Percentiles rank a stretch among this genome's conserved stretches.
phyloP scores from a whole-genome alignment of 2,888 invertebrate genomes.

The Merodon equestris region DNA sequence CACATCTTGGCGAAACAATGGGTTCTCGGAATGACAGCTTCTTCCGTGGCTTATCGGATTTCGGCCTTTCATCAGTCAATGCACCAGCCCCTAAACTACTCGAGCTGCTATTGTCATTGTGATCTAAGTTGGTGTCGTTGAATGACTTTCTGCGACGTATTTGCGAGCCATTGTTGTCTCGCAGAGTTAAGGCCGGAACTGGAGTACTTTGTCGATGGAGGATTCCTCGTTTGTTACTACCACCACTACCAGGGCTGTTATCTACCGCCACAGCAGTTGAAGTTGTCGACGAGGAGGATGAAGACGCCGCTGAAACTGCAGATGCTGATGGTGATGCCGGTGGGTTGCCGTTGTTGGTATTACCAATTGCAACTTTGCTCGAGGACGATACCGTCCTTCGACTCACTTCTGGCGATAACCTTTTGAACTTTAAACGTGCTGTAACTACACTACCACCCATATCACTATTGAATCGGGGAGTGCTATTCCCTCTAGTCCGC shows the following conservation, averaged over 20 bases:
- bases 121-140: slow-evolving; percentile 71
- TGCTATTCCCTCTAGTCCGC: slow-evolving; percentile 46
- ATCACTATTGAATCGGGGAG: slow-evolving; percentile 65
- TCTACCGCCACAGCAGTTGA: slow-evolving; percentile 60
- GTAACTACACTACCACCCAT: slow-evolving; percentile 56
- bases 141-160: slow-evolving; percentile 75
- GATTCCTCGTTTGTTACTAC: slow-evolving; percentile 71
- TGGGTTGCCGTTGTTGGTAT: slow-evolving; percentile 8
- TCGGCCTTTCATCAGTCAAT: slow-evolving; percentile 74
- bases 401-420: slow-evolving; percentile 66
- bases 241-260: slow-evolving; percentile 61
- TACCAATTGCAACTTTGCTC: slow-evolving; percentile 10
- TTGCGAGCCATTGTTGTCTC: slow-evolving; percentile 57
- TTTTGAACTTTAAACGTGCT: slow-evolving; percentile 75
- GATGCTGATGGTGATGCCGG: slow-evolving; percentile 46
- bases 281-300: slow-evolving; percentile 53
- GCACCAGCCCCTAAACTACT: slow-evolving; percentile 74
- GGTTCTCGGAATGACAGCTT: slow-evolving; percentile 93
- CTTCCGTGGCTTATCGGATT: slow-evolving; percentile 84
- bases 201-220: slow-evolving; percentile 71
- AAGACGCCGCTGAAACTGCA: slow-evolving; percentile 31
- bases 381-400: slow-evolving; percentile 26
- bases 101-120: slow-evolving; percentile 72
- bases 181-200: slow-evolving; percentile 5
- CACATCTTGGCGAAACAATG: slow-evolving; percentile 74